phyloP scores from a whole-genome alignment of 2,797 vertebrate species.

The Capromys pilorides region DNA sequence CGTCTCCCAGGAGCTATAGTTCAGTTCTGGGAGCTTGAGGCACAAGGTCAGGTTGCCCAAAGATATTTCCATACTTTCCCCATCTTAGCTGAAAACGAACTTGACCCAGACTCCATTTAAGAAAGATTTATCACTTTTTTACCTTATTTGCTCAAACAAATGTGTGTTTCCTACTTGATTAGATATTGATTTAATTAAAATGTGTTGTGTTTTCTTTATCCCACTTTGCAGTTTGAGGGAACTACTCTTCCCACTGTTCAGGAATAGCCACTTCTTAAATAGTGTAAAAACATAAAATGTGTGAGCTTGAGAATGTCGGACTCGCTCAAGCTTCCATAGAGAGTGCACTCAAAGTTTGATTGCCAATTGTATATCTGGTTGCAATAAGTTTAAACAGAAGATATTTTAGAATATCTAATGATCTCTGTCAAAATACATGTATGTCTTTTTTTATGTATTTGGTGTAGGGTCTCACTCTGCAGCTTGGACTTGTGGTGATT shows the following conservation, averaged over 20 bases:
- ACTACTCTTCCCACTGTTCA: not conserved
- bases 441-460: no score
- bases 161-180: not conserved
- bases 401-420: not conserved
- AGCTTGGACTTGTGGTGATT: no score
- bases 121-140: not conserved
- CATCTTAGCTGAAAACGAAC: slow-evolving; percentile 19
- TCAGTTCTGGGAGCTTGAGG: not conserved
- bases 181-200: slow-evolving; percentile 19
- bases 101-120: not conserved
- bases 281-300: not conserved
- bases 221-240: not conserved
- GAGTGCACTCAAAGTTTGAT: slow-evolving; percentile 21
- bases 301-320: not conserved
- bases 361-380: not conserved
- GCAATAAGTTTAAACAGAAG: slow-evolving; percentile 10
- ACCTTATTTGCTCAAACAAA: not conserved
- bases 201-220: slow-evolving; percentile 48
- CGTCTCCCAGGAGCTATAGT: not conserved
- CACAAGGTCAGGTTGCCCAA: not conserved
- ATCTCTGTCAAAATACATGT: slow-evolving; percentile 29
- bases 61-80: not conserved
- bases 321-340: slow-evolving; percentile 15
- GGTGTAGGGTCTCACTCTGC: no score
- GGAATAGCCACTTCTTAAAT: not conserved